A percentile compares a stretch with the other conserved stretches of the same genome.
Conservation (phyloP, 2,797 vertebrate genomes). For the Dromococcyx pavoninus region DNA sequence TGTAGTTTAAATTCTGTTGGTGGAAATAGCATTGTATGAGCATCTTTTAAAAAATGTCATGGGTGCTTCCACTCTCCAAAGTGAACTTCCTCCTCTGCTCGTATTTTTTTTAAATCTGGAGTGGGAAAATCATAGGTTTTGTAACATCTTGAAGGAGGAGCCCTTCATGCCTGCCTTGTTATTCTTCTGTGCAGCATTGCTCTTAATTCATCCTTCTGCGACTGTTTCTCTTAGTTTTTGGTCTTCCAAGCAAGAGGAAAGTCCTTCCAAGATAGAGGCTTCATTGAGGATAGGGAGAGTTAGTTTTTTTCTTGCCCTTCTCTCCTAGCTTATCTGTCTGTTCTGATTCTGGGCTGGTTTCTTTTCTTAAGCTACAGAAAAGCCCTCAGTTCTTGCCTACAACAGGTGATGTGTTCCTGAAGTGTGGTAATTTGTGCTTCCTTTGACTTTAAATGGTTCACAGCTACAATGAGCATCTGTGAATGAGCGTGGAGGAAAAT, state of each 20-base stretch:
- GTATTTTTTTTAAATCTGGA: not conserved
- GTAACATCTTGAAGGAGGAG: constrained; percentile 13
- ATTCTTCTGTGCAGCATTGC: not conserved
- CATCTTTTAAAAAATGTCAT: not conserved
- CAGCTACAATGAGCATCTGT: constrained; percentile 30
- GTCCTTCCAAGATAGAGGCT: too few relatives aligned
- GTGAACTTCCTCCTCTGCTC: constrained; percentile 34
- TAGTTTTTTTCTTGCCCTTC: constrained; percentile 50
- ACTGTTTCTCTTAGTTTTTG: not conserved
- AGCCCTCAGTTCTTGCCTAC: constrained; percentile 40
- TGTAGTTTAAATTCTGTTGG: not conserved
- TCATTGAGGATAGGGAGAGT: constrained; percentile 28
- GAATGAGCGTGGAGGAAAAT: constrained; percentile 30
- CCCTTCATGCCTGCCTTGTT: not conserved
- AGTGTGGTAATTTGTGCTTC: constrained; percentile 33
- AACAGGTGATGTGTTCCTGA: not conserved
- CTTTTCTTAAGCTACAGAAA: constrained; percentile 17
- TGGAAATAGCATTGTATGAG: not conserved
- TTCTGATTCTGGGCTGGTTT: constrained; percentile 25
- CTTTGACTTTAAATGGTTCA: constrained; percentile 35
- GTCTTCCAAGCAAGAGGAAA: not conserved
- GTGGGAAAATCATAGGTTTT: not conserved
- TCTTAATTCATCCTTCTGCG: not conserved
- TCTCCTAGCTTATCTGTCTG: constrained; percentile 38
- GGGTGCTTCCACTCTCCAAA: not conserved